Base-by-base conservation (phyloP, 2,888 invertebrate genomes). In the Trachelus troglodyta region DNA sequence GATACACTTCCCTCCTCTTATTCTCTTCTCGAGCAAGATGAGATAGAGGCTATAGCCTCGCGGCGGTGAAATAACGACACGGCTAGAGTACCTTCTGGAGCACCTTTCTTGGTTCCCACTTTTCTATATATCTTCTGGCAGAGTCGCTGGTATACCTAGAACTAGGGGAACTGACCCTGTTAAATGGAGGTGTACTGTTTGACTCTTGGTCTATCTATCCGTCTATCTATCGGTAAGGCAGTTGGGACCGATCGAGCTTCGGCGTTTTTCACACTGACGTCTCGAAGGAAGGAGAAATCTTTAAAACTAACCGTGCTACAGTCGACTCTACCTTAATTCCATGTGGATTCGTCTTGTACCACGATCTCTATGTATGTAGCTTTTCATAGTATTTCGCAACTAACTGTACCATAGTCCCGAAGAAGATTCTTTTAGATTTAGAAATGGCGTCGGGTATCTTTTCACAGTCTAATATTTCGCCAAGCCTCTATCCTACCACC, bases 1-100 rank as follows among this genome's bases (percentile, higher is more conserved):
- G 78, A 69, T 79, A 80, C 76, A 75, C 81, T 77, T 76, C 79
- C 74, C 78, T 79, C 78, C 81, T 81, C 82, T 84, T 84, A 81
- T 81, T 82, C 83, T 81, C 77, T 81, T 81, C 81, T 83, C 83
- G 80, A 79, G 79, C 82, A 84, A 86, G 84, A 86, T 85, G 86
- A 88, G 86, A 88, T 87, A 87, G 86, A 87, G 86, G 83, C 85
- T 85, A 23, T 23, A 84, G 88, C 89, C 89, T 89, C 83, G 87
- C 88, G 89, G 89, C 88, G 86, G 85, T 88, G 86, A 88, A 89
- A 89, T 89, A 89, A 89, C 89, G 89, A 89, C 89, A 86, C 87
- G 86, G 85, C 83, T 85, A 81, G 85, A 86, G 87, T 84, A 83
- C 85, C 83, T 83, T 81, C 73, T 73, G 75, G 81, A 85, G 85